Conservation (phyloP, 2,113 vertebrate genomes). For the Mola mola region DNA sequence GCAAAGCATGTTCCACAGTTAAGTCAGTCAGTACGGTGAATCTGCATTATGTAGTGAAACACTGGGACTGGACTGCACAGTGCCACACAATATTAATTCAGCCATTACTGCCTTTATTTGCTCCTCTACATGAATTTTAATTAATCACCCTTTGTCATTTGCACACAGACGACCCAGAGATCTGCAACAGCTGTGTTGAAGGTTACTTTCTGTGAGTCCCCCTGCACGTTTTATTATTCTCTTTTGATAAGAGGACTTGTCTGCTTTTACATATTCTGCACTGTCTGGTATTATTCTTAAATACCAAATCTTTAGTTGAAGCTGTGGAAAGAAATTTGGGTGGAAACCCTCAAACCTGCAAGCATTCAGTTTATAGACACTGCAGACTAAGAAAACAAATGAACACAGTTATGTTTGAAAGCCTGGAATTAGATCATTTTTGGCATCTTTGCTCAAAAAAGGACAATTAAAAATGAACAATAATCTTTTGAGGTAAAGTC, state of each 20-base stretch:
- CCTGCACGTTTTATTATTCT: constrained; percentile 6
- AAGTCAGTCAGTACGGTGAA: constrained; percentile 8
- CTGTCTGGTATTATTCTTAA: not conserved
- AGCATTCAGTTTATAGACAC: too few species aligned
- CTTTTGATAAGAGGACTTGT: constrained; percentile 2
- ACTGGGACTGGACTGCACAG: constrained; percentile 2
- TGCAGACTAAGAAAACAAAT: too few species aligned
- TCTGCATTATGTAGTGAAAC: constrained; percentile 4
- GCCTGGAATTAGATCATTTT: too few species aligned
- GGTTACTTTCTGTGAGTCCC: constrained; percentile 81
- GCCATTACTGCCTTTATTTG: not conserved
- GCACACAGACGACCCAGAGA: constrained; percentile 75
- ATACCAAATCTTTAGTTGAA: not conserved
- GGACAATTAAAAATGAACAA: too few species aligned
- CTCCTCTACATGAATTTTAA: constrained; percentile 33
- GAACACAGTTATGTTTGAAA: too few species aligned
- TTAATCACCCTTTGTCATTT: constrained; percentile 57
- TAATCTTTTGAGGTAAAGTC: too few species aligned
- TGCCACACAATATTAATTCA: not conserved
- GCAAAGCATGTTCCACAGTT: constrained; percentile 82
- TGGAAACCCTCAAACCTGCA: too few species aligned
- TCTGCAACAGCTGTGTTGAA: constrained; percentile 79
- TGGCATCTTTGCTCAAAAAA: too few species aligned
- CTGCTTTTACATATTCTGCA: not conserved
- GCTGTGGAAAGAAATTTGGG: too few species aligned